Evolutionary conservation across 2,888 invertebrate species (phyloP).

Genomic region (Netelia fuscicornis): DNA sequence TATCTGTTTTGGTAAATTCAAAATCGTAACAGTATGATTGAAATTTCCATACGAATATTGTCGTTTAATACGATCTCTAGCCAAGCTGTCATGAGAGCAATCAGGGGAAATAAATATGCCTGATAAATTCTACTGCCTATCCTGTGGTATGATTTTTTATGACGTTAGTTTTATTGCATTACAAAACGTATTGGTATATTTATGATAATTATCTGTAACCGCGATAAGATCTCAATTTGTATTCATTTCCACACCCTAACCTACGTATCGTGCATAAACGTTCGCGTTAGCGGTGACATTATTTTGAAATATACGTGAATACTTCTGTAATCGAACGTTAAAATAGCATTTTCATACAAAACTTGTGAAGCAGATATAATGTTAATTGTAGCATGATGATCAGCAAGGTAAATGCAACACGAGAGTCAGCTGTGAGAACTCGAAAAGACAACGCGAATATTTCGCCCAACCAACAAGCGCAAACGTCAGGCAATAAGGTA

Average conservation of each 20-base stretch:
- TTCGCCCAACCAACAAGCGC: slow-evolving; percentile 59
- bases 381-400: slow-evolving; percentile 73
- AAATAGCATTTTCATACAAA: not conserved
- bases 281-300: not conserved
- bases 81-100: slow-evolving; percentile 34
- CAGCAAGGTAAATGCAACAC: slow-evolving; percentile 67
- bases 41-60: too few species aligned
- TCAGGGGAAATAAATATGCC: slow-evolving; percentile 35
- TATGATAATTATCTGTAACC: slow-evolving; percentile 21
- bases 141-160: slow-evolving; percentile 43
- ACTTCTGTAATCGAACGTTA: not conserved
- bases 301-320: not conserved
- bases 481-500: slow-evolving; percentile 67
- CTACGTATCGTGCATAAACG: not conserved
- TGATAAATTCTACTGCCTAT: slow-evolving; percentile 30
- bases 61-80: slow-evolving; percentile 31
- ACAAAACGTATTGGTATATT: not conserved
- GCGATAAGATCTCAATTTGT: slow-evolving; percentile 7
- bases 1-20: too few species aligned
- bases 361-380: slow-evolving; percentile 8
- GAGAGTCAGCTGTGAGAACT: slow-evolving; percentile 64
- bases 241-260: slow-evolving; percentile 34
- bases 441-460: slow-evolving; percentile 68
- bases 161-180: not conserved
- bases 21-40: too few species aligned